A percentile compares a stretch with the other conserved stretches of the same genome.
Conservation (phyloP, 2,797 vertebrate genomes). For the Bovichtus diacanthus region DNA sequence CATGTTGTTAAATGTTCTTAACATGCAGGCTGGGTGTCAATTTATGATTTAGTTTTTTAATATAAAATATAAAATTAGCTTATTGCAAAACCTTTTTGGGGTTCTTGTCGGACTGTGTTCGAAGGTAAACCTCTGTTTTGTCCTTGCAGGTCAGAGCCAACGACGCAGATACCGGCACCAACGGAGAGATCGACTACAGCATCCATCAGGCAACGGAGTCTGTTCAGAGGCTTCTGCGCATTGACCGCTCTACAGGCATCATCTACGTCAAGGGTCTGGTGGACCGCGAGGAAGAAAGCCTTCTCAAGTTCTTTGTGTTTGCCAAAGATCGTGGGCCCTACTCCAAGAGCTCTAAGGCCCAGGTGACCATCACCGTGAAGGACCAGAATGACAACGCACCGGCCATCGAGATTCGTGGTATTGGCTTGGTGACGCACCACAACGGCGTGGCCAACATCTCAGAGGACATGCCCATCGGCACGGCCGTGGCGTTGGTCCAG, state of each 20-base stretch:
- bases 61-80: no score
- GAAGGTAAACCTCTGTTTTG: neutral
- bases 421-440: conserved; percentile 94
- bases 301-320: conserved; percentile 92
- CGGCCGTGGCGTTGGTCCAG: conserved; percentile 95
- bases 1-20: no score
- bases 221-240: conserved; percentile 91
- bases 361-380: conserved; percentile 91
- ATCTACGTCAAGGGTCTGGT: conserved; percentile 94
- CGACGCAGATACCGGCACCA: conserved; percentile 93
- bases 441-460: conserved; percentile 96
- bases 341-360: conserved; percentile 90
- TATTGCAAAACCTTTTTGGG: no score
- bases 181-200: conserved; percentile 94
- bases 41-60: no score
- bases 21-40: no score
- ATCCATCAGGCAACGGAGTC: conserved; percentile 91
- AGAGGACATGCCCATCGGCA: conserved; percentile 94
- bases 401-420: conserved; percentile 95
- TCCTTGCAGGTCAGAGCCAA: conserved; percentile 92
- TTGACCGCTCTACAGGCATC: conserved; percentile 91
- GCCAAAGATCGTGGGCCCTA: conserved; percentile 95
- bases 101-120: neutral
- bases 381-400: conserved; percentile 97
- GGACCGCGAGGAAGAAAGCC: conserved; percentile 93